These are phyloP conservation scores for Danio jaintianensis DNA, from an alignment of 2,797 vertebrate genomes.

Conservation along the genomic window DNA sequence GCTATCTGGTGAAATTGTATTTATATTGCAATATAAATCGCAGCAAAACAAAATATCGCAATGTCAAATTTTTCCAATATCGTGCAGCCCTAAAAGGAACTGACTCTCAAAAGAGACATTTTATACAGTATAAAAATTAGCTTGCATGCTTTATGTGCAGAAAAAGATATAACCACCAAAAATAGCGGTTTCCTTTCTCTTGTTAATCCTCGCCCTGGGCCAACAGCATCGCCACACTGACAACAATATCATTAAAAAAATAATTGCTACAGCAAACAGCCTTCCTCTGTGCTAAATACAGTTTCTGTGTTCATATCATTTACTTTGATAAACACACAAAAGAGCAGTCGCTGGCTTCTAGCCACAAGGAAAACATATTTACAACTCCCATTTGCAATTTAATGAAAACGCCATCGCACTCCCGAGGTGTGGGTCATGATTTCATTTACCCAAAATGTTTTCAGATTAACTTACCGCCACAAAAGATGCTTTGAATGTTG, in stretches of 20 bases:
- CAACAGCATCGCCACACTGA: conserved; percentile 11
- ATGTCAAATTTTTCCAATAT: too few species aligned
- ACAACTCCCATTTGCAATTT: conserved; percentile 39
- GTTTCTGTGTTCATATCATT: conserved; percentile 16
- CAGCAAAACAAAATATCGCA: too few species aligned
- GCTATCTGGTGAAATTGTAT: too few species aligned
- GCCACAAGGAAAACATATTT: conserved; percentile 48
- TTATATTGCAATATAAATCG: too few species aligned
- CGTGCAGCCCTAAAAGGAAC: too few species aligned
- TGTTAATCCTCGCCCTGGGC: conserved; percentile 30
- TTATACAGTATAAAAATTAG: not conserved
- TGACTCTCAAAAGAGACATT: not conserved
- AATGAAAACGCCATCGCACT: conserved; percentile 34
- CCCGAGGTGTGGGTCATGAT: conserved; percentile 2
- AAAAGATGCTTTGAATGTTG: conserved; percentile 18
- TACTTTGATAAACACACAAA: conserved; percentile 45
- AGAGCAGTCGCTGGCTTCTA: conserved; percentile 28
- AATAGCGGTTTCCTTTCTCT: conserved; percentile 7
- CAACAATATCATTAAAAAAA: conserved; percentile 47
- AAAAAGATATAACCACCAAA: not conserved
- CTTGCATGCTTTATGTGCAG: not conserved
- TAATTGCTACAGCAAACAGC: conserved; percentile 45
- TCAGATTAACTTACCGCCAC: conserved; percentile 2
- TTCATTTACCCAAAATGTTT: not conserved
- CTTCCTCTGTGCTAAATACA: not conserved